These are phyloP conservation scores for Hydrochoerus hydrochaeris DNA, from an alignment of 2,113 vertebrate species.

Conservation along the genomic window DNA sequence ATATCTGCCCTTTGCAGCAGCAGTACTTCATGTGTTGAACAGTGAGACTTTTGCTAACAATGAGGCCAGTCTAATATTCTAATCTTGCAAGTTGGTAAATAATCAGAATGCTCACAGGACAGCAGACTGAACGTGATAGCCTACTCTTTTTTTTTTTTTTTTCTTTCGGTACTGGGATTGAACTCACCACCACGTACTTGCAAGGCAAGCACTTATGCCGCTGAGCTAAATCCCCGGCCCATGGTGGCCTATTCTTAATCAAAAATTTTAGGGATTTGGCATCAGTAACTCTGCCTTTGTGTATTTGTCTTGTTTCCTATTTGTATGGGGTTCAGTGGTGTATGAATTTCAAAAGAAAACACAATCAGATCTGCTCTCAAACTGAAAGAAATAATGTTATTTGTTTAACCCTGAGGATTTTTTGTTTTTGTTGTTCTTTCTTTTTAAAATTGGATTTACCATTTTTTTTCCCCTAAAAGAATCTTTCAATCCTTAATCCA, in stretches of 20 bases:
- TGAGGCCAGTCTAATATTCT: background rate
- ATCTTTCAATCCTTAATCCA: background rate
- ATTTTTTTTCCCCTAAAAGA: background rate
- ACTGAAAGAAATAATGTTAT: background rate
- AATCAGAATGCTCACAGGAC: background rate
- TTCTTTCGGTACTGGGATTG: too few relatives aligned
- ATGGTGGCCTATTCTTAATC: too few relatives aligned
- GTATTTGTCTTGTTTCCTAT: background rate
- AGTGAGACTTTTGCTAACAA: background rate
- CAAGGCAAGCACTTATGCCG: too few relatives aligned
- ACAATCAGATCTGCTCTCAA: background rate
- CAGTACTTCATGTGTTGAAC: background rate
- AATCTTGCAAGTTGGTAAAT: constrained; percentile 24
- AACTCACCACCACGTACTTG: too few relatives aligned
- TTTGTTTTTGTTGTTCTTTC: background rate
- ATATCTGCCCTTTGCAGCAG: background rate
- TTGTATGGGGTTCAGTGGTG: background rate
- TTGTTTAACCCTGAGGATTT: background rate
- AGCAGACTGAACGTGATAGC: background rate
- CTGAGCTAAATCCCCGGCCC: too few relatives aligned
- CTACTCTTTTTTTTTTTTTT: too few relatives aligned
- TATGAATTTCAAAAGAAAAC: background rate
- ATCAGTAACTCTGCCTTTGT: background rate
- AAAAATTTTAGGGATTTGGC: background rate
- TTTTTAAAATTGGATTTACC: background rate